These are phyloP conservation scores for Cyclina sinensis DNA, from an alignment of 1,140 invertebrate genomes.

Conservation along the genomic window DNA sequence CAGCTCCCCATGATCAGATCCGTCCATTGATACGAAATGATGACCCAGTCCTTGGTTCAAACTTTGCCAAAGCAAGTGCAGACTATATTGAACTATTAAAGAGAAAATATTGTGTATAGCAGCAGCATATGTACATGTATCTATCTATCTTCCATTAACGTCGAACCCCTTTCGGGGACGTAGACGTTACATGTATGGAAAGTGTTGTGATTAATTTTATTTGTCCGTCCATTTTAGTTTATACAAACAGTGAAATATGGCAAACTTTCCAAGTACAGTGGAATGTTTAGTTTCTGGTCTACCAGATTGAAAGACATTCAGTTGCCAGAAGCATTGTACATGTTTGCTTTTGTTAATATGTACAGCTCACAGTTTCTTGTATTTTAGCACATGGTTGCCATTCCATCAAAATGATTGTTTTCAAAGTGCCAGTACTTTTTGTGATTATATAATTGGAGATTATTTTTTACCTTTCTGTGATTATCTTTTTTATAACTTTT, in stretches of 20 bases:
- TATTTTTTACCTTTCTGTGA: constrained; percentile 28
- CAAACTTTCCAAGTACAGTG: no score
- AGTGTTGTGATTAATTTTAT: constrained; percentile 8
- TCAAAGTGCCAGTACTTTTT: constrained; percentile 31
- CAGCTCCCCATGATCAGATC: constrained; percentile 81
- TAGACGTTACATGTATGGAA: no score
- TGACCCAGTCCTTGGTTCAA: constrained; percentile 69
- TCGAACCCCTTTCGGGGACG: no score
- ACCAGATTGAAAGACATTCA: no score
- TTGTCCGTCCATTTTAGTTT: constrained; percentile 22
- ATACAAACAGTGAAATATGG: background rate
- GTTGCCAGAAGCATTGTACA: no score
- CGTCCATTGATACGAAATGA: constrained; percentile 73
- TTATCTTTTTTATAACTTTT: constrained; percentile 13
- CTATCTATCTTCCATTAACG: no score
- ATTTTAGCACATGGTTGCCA: no score
- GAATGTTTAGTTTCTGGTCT: no score
- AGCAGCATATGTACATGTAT: background rate
- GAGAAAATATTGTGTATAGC: constrained; percentile 81
- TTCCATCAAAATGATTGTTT: background rate
- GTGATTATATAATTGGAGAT: constrained; percentile 18
- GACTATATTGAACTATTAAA: constrained; percentile 81
- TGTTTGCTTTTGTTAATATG: background rate
- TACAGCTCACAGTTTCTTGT: no score
- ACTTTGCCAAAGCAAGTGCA: constrained; percentile 77